Evolutionary conservation across 37 sponge, comb jelly and placozoan species (phyloP).

Genomic region (Agelas oroides): DNA sequence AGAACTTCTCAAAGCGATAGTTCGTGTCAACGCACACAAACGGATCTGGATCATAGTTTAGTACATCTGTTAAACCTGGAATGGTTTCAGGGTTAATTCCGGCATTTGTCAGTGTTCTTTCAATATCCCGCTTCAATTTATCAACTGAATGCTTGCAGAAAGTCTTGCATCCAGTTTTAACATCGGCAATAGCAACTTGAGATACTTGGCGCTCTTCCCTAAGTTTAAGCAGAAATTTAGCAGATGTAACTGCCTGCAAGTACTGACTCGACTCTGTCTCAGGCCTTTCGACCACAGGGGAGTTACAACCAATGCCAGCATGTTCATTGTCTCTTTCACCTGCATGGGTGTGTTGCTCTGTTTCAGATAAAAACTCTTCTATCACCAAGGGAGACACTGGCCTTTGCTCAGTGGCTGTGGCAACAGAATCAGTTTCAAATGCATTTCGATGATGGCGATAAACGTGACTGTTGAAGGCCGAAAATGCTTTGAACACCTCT

Average conservation of each 20-base stretch:
- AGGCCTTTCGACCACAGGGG: no score
- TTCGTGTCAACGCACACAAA: slow-evolving; percentile 6
- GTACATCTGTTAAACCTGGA: background rate
- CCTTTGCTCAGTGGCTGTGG: background rate
- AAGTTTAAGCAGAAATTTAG: slow-evolving; percentile 18
- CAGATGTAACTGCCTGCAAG: slow-evolving; percentile 6
- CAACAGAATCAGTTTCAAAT: background rate
- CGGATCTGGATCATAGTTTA: slow-evolving; percentile 15
- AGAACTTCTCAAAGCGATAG: slow-evolving; percentile 32
- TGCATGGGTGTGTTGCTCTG: no score
- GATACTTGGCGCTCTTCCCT: slow-evolving; percentile 19
- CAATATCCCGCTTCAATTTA: background rate
- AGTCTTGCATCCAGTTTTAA: background rate
- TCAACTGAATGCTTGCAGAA: slow-evolving; percentile 8
- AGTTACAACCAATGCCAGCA: no score
- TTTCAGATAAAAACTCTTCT: background rate
- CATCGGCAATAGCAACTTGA: slow-evolving; percentile 21
- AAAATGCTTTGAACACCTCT: slow-evolving; percentile 25
- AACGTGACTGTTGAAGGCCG: slow-evolving; percentile 39
- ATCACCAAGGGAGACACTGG: background rate
- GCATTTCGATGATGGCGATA: slow-evolving; percentile 27
- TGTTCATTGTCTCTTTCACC: no score
- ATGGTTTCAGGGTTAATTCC: background rate
- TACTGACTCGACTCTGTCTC: no score
- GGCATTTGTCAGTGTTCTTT: background rate